Base-by-base conservation (phyloP, 2,113 vertebrate genomes). In the Himantopus leucocephalus region DNA sequence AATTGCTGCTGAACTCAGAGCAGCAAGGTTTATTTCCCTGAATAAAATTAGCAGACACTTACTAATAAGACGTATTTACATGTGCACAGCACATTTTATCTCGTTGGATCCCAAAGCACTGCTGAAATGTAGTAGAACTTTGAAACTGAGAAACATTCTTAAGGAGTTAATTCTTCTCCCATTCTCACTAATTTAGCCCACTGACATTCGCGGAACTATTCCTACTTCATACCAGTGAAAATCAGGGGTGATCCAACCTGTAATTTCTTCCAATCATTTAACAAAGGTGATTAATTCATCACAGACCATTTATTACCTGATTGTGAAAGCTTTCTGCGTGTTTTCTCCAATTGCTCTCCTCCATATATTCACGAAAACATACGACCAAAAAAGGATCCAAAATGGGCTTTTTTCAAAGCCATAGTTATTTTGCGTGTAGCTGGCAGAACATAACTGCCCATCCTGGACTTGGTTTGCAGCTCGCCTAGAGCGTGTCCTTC, bases 1-100 rank as follows among this genome's bases (percentile, higher is more conserved):
- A 94, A 94, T 93, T 6, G 9, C 39, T 59, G 62, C 72, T 91
- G 72, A 93, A 92, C 48, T 95, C 76, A 81, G 60, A 86, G 73
- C 74, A 94, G 73, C 45, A 85, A 85, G 88, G 84, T 93, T 95
- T 92, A 87, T 84, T 92, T 94, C 66, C 48, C 58, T 96, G 91
- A 91, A 94, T 95, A 95, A 97, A 94, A 95, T 91, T 94, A 95
- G 58, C 66, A 92, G 77, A 72, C 39, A 47, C 32, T 70, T 92
- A 90, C 39, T 85, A 93, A 45, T 68, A 92, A 67, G 14, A 37
- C 56, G 64, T 50, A 67, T 86, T 82, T 90, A 86, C 64, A 87
- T 91, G 80, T 78, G 35, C 71, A n/a, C 60, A 39, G 56, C 48
- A 66, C 14, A 7, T 87, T 91, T 91, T 83, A 60, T 75, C 76